Percentiles rank a stretch among this genome's conserved stretches.
Conservation (phyloP, 2,113 vertebrate genomes). For the Dromiciops gliroides region DNA sequence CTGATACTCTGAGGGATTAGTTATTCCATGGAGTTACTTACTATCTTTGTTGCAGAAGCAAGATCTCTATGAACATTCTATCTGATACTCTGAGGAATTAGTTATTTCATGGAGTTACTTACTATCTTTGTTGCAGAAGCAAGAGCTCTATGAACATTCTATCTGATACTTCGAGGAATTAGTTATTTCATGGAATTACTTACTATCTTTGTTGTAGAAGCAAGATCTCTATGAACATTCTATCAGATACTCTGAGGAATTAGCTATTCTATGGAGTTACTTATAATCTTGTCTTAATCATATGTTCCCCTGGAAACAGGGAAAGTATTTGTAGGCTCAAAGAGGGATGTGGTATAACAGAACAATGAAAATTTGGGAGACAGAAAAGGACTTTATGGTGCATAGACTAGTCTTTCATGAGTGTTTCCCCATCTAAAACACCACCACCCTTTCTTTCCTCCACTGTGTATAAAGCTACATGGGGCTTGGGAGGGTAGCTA, state of each 20-base stretch:
- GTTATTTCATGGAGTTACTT: background rate
- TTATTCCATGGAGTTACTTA: background rate
- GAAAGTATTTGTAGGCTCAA: background rate
- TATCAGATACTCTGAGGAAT: background rate
- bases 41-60: background rate
- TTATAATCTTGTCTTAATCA: background rate
- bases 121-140: background rate
- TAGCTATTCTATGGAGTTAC: background rate
- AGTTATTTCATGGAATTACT: background rate
- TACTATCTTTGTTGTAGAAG: background rate
- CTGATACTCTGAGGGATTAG: background rate
- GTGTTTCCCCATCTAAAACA: background rate
- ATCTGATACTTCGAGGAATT: background rate
- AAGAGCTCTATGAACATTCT: background rate
- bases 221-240: background rate
- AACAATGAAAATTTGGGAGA: background rate
- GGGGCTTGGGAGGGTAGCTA: background rate
- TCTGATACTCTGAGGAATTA: background rate
- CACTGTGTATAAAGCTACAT: background rate
- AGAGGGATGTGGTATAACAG: background rate
- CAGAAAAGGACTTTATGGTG: background rate
- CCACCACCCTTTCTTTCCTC: background rate
- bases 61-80: background rate
- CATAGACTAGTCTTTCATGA: background rate
- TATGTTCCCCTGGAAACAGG: background rate